Evolutionary conservation across 2,113 vertebrate species (phyloP).

Genomic region (Poecilia latipinna): DNA sequence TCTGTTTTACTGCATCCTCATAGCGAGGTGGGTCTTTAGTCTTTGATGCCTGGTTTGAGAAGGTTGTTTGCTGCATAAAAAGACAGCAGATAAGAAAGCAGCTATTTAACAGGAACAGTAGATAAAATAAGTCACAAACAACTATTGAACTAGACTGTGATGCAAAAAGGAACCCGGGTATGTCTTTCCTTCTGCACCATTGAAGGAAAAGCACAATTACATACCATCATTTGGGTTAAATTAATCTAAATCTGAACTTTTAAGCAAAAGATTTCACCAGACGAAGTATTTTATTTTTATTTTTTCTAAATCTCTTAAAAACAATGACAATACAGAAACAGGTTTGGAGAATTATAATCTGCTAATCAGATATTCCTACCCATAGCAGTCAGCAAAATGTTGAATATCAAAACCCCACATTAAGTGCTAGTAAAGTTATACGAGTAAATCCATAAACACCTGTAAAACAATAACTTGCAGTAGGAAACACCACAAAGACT

Average conservation of each 20-base stretch:
- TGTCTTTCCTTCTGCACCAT: neutral
- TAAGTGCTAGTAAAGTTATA: neutral
- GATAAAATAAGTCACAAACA: neutral
- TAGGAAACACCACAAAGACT: neutral
- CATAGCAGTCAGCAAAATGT: neutral
- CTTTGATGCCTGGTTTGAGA: constrained; percentile 79
- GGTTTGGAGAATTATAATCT: too few relatives aligned
- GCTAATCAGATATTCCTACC: too few relatives aligned
- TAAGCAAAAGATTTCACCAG: too few relatives aligned
- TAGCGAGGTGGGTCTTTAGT: constrained; percentile 94
- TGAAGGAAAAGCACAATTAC: too few relatives aligned
- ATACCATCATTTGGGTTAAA: too few relatives aligned
- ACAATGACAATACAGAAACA: too few relatives aligned
- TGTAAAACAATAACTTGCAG: neutral
- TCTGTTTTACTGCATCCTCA: constrained; percentile 96
- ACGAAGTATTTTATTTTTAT: too few relatives aligned
- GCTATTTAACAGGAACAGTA: constrained; percentile 63
- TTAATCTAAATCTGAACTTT: too few relatives aligned
- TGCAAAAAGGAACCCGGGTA: neutral
- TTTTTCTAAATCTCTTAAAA: too few relatives aligned
- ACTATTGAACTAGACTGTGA: neutral
- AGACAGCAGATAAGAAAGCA: constrained; percentile 69
- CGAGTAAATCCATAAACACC: neutral
- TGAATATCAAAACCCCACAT: neutral
- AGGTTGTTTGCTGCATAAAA: constrained; percentile 77